phyloP scores from a whole-genome alignment of 2,797 vertebrate species.

The Parauchenoglanis ngamensis region DNA sequence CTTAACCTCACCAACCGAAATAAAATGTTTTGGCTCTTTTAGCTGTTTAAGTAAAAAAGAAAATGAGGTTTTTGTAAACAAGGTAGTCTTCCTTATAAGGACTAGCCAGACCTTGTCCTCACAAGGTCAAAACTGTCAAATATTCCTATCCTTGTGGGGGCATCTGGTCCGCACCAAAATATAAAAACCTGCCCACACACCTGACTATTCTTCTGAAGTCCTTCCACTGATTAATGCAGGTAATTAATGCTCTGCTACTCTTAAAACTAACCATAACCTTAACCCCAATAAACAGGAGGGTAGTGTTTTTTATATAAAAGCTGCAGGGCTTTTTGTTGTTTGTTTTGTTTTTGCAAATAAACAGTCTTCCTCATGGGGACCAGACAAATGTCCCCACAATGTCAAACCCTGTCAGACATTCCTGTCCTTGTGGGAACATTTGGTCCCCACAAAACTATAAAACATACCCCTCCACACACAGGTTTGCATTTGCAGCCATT shows the following conservation, averaged over 20 bases:
- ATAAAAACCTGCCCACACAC: too few species aligned
- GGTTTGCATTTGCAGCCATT: slow-evolving; percentile 29
- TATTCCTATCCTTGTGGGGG: too few species aligned
- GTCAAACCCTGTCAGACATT: background rate
- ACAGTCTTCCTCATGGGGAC: background rate
- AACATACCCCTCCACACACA: background rate
- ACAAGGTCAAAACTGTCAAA: too few species aligned
- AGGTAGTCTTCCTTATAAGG: too few species aligned
- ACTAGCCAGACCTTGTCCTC: too few species aligned
- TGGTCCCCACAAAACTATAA: background rate
- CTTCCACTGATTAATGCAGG: background rate
- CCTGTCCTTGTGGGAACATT: background rate
- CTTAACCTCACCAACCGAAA: too few species aligned
- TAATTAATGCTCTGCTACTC: background rate
- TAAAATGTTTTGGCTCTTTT: too few species aligned
- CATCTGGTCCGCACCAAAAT: too few species aligned
- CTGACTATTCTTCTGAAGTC: background rate
- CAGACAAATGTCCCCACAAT: background rate
- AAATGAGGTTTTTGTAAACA: too few species aligned
- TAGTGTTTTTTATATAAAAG: background rate
- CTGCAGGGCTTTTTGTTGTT: too few species aligned
- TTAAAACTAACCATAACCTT: background rate
- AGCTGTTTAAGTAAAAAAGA: too few species aligned
- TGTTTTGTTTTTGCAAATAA: background rate
- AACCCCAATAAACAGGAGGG: background rate